Evolutionary conservation across 1,140 invertebrate genomes (phyloP), one percentile per base, ranked within the genome.

Genomic region (Ceratina japonica): DNA sequence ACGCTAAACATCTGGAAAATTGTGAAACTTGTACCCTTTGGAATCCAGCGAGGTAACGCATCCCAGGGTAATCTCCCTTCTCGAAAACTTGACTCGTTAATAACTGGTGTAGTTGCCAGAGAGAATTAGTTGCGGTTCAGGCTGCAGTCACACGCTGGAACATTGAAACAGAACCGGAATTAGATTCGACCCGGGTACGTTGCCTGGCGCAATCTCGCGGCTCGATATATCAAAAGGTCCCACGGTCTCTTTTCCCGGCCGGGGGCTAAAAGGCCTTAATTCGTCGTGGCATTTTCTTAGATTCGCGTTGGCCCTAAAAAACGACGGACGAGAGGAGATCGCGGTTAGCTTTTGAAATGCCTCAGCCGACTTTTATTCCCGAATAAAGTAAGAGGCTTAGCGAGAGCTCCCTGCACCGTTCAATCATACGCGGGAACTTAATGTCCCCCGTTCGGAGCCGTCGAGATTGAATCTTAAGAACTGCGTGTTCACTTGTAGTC

Each of bases 261-360:
- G 44, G 18, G 7, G 4, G 52, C n/a, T 58, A 58, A 58, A 10
- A 20, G 37, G 7, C 18, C 52, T 18, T 54, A 15, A 54, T 54
- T 54, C 18, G 3, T 5, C 15, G 15, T 54, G 15, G 1, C 8
- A 37, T n/a, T 59, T 20, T 61, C 8, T 16, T 18, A 15, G 2
- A 0, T 2, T 3, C 13, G 27, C 20, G 8, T 37, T 24, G 84
- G 66, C 71, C 82, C 79, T 75, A 82, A 84, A 85, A 85, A 85
- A 16, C 71, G 22, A 49, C 37, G 52, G 56, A 52, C 27, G 13
- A 84, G 10, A 44, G 37, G 61, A 62, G 61, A 84, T 49, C 54
- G 16, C 8, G 24, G 20, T 49, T 52, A 58, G 13, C 44, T 12
- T 54, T 81, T 16, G 58, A 64, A 52, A 61, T 22, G 54, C 13